phyloP scores from a whole-genome alignment of 1,140 invertebrate genomes.

The Leptestheria dahalacensis region DNA sequence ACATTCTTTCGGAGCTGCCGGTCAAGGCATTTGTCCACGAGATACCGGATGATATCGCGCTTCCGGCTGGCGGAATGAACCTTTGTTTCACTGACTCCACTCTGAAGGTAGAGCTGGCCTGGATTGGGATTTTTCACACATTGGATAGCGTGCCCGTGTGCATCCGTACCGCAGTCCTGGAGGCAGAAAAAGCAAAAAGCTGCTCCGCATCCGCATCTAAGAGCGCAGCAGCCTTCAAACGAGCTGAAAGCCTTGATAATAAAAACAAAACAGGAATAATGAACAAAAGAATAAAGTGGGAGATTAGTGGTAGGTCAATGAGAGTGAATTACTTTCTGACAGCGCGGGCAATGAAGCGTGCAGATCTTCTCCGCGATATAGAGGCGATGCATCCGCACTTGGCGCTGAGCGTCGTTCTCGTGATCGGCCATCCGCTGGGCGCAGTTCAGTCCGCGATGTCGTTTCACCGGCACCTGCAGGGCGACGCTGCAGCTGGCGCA shows the following conservation, averaged over 20 bases:
- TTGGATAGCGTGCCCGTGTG: background rate
- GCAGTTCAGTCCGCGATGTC: background rate
- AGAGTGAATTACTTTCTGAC: no score
- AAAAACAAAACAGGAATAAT: no score
- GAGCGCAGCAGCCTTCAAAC: slow-evolving; percentile 7
- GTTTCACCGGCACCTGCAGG: background rate
- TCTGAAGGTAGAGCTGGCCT: slow-evolving; percentile 24
- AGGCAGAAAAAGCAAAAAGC: slow-evolving; percentile 6
- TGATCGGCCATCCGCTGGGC: background rate
- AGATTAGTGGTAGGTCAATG: no score
- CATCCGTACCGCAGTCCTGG: background rate
- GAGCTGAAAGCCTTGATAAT: background rate
- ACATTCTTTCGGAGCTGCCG: background rate
- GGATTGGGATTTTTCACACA: background rate
- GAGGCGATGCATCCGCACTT: background rate
- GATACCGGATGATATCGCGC: background rate
- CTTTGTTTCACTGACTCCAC: slow-evolving; percentile 25
- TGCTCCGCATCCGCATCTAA: background rate
- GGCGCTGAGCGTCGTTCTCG: background rate
- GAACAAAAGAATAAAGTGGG: no score
- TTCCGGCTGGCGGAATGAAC: background rate
- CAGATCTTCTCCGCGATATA: slow-evolving; percentile 7
- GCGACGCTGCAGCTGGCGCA: background rate
- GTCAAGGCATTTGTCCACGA: background rate
- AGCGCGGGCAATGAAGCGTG: background rate